Evolutionary conservation across 2,888 invertebrate species (phyloP).

Genomic region (Brenthis hecate): DNA sequence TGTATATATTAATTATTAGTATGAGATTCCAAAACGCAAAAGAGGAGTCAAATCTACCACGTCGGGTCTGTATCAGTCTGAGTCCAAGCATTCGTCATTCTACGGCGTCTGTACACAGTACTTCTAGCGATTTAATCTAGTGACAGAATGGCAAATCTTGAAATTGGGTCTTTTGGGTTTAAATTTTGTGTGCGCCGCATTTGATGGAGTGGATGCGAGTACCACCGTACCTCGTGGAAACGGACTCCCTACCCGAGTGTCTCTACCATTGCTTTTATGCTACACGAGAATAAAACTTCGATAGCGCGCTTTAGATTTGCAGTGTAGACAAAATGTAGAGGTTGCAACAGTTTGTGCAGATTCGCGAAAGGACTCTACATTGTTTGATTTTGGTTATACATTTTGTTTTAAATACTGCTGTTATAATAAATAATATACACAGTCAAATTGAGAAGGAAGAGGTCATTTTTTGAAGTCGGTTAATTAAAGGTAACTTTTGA

Average conservation of each 20-base stretch:
- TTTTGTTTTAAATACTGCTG: neutral
- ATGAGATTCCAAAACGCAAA: slow-evolving; percentile 41
- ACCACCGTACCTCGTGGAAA: slow-evolving; percentile 63
- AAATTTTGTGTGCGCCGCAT: slow-evolving; percentile 58
- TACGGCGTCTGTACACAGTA: slow-evolving; percentile 62
- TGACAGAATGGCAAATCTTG: slow-evolving; percentile 78
- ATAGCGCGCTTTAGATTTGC: slow-evolving; percentile 52
- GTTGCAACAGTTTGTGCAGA: neutral
- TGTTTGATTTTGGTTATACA: no score
- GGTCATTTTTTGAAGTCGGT: no score
- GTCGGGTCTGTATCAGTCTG: slow-evolving; percentile 55
- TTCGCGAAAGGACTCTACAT: no score
- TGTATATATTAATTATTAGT: no score
- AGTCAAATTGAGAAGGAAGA: no score
- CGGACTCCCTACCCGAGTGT: slow-evolving; percentile 62
- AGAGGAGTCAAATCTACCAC: slow-evolving; percentile 67
- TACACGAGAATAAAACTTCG: slow-evolving; percentile 47
- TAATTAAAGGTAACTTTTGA: no score
- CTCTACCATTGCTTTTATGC: slow-evolving; percentile 49
- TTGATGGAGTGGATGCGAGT: slow-evolving; percentile 54
- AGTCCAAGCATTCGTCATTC: slow-evolving; percentile 76
- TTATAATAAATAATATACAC: no score
- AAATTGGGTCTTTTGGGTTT: slow-evolving; percentile 55
- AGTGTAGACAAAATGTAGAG: slow-evolving; percentile 13
- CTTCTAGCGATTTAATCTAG: slow-evolving; percentile 74